Conservation (phyloP, 92 coral and sea anemone species). For the Hydrozoanthus gracilis region DNA sequence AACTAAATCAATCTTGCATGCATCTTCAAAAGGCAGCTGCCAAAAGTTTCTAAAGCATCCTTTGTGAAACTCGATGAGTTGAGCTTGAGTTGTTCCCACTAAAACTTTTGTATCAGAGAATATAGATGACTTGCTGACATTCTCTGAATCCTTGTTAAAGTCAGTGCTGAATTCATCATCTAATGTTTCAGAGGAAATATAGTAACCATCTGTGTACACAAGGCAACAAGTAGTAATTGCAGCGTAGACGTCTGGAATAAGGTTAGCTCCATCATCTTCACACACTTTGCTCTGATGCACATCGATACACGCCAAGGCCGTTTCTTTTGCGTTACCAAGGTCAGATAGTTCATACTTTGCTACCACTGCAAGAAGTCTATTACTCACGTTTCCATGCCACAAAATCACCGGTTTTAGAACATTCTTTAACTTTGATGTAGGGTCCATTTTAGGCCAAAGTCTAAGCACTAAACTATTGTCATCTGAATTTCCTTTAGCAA, state of each 20-base stretch:
- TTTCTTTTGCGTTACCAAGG: not conserved
- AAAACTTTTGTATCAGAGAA: slow-evolving; percentile 18
- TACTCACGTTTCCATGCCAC: slow-evolving; percentile 44
- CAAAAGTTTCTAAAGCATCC: slow-evolving; percentile 76
- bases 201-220: slow-evolving; percentile 3
- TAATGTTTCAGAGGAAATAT: not conserved
- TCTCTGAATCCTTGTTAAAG: not conserved
- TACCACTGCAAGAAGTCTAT: slow-evolving; percentile 42
- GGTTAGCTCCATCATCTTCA: slow-evolving; percentile 12
- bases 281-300: slow-evolving; percentile 28
- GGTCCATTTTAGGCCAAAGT: not conserved
- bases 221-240: slow-evolving; percentile 51
- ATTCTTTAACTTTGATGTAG: not conserved
- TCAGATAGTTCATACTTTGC: slow-evolving; percentile 13
- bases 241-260: slow-evolving; percentile 59
- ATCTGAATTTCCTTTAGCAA: slow-evolving; percentile 7
- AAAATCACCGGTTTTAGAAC: not conserved
- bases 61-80: slow-evolving; percentile 73
- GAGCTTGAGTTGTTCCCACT: slow-evolving; percentile 73
- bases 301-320: slow-evolving; percentile 54
- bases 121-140: not conserved
- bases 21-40: slow-evolving; percentile 81
- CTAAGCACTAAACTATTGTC: not conserved
- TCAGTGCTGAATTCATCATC: not conserved
- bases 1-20: slow-evolving; percentile 55